Evolutionary conservation across 1,140 invertebrate genomes (phyloP).

Genomic region (Eurosta solidaginis): DNA sequence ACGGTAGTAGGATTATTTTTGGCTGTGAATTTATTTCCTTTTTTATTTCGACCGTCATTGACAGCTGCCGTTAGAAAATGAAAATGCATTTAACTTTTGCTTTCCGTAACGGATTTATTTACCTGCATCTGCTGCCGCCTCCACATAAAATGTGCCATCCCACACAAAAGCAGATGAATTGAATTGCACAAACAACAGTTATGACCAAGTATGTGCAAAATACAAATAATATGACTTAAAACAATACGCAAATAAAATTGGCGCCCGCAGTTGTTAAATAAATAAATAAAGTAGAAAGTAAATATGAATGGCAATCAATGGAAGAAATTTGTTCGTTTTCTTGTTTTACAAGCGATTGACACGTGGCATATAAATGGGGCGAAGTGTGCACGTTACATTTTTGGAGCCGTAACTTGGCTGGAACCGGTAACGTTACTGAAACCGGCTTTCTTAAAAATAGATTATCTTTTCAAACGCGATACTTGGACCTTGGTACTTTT

Average conservation of each 20-base stretch:
- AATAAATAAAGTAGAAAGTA: conserved; percentile 22
- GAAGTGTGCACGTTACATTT: too few species aligned
- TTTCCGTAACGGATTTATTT: conserved; percentile 2
- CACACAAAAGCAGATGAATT: background rate
- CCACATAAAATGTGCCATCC: background rate
- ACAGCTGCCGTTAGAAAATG: conserved; percentile 5
- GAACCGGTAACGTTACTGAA: too few species aligned
- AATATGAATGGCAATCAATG: conserved; percentile 13
- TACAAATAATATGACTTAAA: background rate
- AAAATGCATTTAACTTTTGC: conserved; percentile 22
- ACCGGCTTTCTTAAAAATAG: too few species aligned
- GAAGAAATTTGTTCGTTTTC: background rate
- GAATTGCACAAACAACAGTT: background rate
- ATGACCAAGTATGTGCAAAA: conserved; percentile 13
- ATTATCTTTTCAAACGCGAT: too few species aligned
- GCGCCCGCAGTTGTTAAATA: conserved; percentile 15
- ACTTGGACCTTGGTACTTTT: too few species aligned
- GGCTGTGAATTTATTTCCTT: background rate
- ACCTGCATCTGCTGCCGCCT: background rate
- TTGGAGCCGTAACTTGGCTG: too few species aligned
- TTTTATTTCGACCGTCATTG: background rate
- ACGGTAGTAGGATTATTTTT: too few species aligned
- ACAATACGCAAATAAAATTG: conserved; percentile 23
- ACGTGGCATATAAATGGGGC: background rate
- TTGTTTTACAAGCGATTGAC: conserved; percentile 15